A percentile compares a stretch with the other conserved stretches of the same genome.
Conservation (phyloP, 2,888 invertebrate genomes). For the Caenorhabditis japonica region DNA sequence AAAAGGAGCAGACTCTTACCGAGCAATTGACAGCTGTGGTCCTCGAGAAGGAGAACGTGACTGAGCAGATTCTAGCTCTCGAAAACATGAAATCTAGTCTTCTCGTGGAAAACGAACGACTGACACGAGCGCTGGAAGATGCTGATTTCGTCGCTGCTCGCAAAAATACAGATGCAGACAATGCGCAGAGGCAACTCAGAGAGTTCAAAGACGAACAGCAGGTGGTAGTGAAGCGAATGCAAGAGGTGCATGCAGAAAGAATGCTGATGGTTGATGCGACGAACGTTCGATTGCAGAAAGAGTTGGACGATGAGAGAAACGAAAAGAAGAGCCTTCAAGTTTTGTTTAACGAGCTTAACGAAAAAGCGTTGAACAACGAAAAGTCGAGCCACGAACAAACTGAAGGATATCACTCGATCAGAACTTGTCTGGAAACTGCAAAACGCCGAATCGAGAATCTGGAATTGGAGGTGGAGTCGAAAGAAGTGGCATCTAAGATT, state of each 20-base stretch:
- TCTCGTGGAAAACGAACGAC: slow-evolving; percentile 4
- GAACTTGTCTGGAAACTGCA: slow-evolving; percentile 6
- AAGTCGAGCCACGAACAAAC: slow-evolving; percentile 5
- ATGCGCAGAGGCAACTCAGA: not conserved
- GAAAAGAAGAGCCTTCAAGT: slow-evolving; percentile 3
- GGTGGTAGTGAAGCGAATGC: not conserved
- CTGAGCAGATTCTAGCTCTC: slow-evolving; percentile 2
- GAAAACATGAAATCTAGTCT: slow-evolving; percentile 9
- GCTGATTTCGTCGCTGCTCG: not conserved
- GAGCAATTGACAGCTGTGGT: not conserved
- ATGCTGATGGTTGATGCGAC: slow-evolving; percentile 11
- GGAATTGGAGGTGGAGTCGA: slow-evolving; percentile 6
- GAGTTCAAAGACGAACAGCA: slow-evolving; percentile 2
- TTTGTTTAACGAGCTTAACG: slow-evolving; percentile 16
- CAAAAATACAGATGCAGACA: slow-evolving; percentile 13
- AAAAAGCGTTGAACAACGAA: slow-evolving; percentile 1
- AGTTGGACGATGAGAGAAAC: slow-evolving; percentile 2
- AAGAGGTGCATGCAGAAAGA: slow-evolving; percentile 7
- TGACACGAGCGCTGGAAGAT: not conserved
- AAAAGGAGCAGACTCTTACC: slow-evolving; percentile 3
- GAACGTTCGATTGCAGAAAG: slow-evolving; percentile 7
- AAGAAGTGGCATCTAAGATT: not conserved
- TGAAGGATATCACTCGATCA: not conserved
- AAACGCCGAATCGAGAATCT: slow-evolving; percentile 4
- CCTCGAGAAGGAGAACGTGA: not conserved